Conservation (phyloP, 2,797 vertebrate species). For the Semaprochilodus insignis region DNA sequence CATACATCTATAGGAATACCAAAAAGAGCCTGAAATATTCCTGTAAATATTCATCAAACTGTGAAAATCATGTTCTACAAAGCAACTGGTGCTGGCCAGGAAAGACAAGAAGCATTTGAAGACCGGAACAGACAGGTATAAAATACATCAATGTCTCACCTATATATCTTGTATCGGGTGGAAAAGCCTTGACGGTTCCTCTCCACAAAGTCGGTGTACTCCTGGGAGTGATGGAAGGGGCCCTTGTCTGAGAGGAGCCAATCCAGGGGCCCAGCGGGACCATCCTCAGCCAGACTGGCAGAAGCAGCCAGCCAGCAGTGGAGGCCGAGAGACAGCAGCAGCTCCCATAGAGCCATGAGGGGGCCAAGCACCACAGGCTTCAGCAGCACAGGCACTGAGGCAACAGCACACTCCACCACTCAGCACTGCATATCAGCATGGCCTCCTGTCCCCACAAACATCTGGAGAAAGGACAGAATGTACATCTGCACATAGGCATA, state of each 20-base stretch:
- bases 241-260: conserved; percentile 99
- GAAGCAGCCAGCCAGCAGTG: conserved; percentile 86
- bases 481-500: conserved; percentile 34
- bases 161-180: conserved; percentile 98
- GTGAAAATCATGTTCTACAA: not conserved
- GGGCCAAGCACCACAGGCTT: conserved; percentile 86
- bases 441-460: conserved; percentile 79
- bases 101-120: not conserved
- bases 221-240: conserved; percentile 95
- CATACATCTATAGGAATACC: not conserved
- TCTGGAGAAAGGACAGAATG: conserved; percentile 40
- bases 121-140: not conserved
- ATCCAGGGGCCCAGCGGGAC: conserved; percentile 92
- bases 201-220: conserved; percentile 98
- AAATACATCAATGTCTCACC: conserved; percentile 75
- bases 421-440: conserved; percentile 89
- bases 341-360: conserved; percentile 99
- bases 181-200: conserved; percentile 96
- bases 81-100: not conserved
- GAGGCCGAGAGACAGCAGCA: conserved; percentile 90
- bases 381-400: conserved; percentile 83
- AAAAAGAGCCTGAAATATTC: not conserved
- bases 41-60: not conserved
- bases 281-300: conserved; percentile 88
- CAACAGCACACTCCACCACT: conserved; percentile 90